Evolutionary conservation across 2,113 vertebrate species (phyloP).

Genomic region (Dicentrarchus labrax): DNA sequence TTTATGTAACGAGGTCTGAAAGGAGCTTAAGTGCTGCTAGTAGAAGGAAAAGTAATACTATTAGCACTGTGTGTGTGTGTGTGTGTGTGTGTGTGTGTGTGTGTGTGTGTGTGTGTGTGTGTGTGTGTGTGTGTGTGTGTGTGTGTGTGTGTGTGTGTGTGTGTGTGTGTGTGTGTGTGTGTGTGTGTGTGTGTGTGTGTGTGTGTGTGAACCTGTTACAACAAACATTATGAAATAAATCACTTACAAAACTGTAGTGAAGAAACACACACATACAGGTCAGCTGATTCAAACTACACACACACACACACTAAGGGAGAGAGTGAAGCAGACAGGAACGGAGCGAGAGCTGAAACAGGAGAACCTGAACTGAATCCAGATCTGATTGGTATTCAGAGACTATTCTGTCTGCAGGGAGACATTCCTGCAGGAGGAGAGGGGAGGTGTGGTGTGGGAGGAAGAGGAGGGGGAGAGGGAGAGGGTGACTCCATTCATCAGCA

Average conservation of each 20-base stretch:
- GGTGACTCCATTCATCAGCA: constrained; percentile 1
- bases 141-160: constrained; percentile 1
- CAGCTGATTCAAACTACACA: constrained; percentile 4
- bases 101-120: not conserved
- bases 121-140: constrained; percentile 13
- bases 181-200: not conserved
- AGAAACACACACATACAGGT: constrained; percentile 3
- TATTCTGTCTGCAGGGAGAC: constrained; percentile 42
- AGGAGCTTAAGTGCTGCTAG: constrained; percentile 7
- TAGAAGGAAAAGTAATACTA: constrained; percentile 8
- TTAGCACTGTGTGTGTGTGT: constrained; percentile 4
- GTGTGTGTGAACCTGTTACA: not conserved
- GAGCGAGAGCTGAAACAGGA: constrained; percentile 54
- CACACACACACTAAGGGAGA: constrained; percentile 18
- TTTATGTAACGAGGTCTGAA: constrained; percentile 4
- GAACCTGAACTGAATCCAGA: constrained; percentile 60
- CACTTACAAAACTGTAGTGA: not conserved
- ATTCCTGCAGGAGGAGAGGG: constrained; percentile 57
- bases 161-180: constrained; percentile 10
- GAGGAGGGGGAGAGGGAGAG: not conserved
- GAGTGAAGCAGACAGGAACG: constrained; percentile 7
- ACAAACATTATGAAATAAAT: constrained; percentile 4
- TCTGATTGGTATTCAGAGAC: constrained; percentile 70
- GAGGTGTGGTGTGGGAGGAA: constrained; percentile 8
- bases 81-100: not conserved